Evolutionary conservation across 1,140 invertebrate species (phyloP).

Genomic region (Harlomillsia oculata): DNA sequence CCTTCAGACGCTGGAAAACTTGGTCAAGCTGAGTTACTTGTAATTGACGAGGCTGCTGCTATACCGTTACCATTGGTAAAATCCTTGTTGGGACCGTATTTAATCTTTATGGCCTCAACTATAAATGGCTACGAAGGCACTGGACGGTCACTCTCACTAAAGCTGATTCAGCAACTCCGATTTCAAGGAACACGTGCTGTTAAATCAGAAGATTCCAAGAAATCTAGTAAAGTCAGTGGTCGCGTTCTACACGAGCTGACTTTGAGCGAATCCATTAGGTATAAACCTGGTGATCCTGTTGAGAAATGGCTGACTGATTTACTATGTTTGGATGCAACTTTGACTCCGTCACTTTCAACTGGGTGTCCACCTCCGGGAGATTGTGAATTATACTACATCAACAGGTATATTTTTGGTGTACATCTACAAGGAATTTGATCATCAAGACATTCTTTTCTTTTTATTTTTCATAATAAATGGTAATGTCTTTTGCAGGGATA

Average conservation of each 20-base stretch:
- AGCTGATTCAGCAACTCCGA: slow-evolving; percentile 82
- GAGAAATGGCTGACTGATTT: slow-evolving; percentile 88
- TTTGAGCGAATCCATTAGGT: slow-evolving; percentile 91
- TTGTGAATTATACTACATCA: slow-evolving; percentile 86
- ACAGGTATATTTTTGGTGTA: slow-evolving; percentile 41
- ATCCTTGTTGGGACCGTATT: slow-evolving; percentile 78
- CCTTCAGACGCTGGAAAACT: slow-evolving; percentile 81
- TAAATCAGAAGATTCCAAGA: not conserved
- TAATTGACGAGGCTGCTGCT: slow-evolving; percentile 98
- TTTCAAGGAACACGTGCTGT: slow-evolving; percentile 25
- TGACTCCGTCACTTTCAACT: slow-evolving; percentile 52
- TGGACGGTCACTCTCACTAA: slow-evolving; percentile 87
- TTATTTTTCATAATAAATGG: not conserved
- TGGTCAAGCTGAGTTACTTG: slow-evolving; percentile 83
- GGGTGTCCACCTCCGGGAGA: slow-evolving; percentile 75
- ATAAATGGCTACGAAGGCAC: slow-evolving; percentile 98
- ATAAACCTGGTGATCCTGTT: slow-evolving; percentile 73
- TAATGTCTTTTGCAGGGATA: slow-evolving; percentile 55
- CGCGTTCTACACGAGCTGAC: slow-evolving; percentile 52
- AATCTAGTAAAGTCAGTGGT: slow-evolving; percentile 43
- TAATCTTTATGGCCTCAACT: slow-evolving; percentile 93
- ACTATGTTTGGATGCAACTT: slow-evolving; percentile 78
- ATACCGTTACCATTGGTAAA: slow-evolving; percentile 92
- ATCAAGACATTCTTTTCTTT: not conserved
- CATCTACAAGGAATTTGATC: no score